Evolutionary conservation across 2,113 vertebrate species (phyloP).

Genomic region (Hydrolagus affinis): DNA sequence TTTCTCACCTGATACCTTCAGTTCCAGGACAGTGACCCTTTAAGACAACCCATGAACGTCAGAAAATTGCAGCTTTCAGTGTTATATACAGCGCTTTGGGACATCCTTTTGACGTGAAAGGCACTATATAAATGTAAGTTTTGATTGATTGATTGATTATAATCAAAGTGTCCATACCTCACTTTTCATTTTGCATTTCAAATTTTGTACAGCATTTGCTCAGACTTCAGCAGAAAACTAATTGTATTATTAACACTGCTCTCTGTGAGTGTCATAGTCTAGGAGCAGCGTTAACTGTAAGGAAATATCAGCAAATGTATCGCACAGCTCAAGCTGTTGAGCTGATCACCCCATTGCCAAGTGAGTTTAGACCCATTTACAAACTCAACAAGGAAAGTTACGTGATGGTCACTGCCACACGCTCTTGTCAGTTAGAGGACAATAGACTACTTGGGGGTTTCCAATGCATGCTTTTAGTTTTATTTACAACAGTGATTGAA

Average conservation of each 20-base stretch:
- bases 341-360: not conserved
- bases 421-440: not conserved
- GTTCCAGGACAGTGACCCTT: not conserved
- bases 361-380: not conserved
- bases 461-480: not conserved
- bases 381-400: not conserved
- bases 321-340: not conserved
- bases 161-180: not conserved
- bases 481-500: not conserved
- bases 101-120: no score
- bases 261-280: not conserved
- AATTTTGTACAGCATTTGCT: no score
- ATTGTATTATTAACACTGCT: not conserved
- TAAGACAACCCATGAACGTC: not conserved
- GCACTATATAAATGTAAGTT: no score
- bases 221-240: not conserved
- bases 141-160: no score
- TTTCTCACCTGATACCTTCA: not conserved
- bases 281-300: not conserved
- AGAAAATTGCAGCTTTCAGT: not conserved
- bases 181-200: not conserved
- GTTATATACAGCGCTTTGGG: no score
- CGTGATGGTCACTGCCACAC: not conserved
- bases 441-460: not conserved
- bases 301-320: not conserved